Base-by-base conservation (phyloP, 2,888 invertebrate genomes). In the Folsomia candida region DNA sequence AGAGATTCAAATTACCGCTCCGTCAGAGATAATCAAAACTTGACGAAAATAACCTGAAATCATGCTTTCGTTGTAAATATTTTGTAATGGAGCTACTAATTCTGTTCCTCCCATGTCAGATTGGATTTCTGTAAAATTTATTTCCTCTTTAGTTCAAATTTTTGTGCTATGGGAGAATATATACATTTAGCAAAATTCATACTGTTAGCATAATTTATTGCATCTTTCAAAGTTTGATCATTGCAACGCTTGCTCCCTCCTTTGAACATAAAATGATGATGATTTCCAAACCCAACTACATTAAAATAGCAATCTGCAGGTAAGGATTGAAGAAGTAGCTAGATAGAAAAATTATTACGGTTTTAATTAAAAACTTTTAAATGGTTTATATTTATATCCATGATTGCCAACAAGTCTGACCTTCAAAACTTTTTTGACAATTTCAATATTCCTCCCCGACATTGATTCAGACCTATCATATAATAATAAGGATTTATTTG, bases 401-500 rank as follows among this genome's bases (percentile, higher is more conserved):
- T 29, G n/a, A n/a, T n/a, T n/a, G n/a, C n/a, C n/a, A n/a, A n/a
- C n/a, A n/a, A n/a, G n/a, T n/a, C 29, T 61, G 69, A 84, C 76
- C 71, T 82, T 81, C 71, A 83, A 81, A 14, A 84, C 83, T 63
- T 81, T 80, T 60, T 77, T 77, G 2, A 79, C 80, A 62, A 78
- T 51, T 4, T 71, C 66, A 67, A 81, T 80, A 29, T 75, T 72
- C 37, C 77, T 68, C 26, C 81, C 82, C 59, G 79, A 77, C 84
- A 85, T 84, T 9, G 84, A 84, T 70, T 84, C 83, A 22, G 84
- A 84, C 54, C 82, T 76, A 47, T 47, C 47, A 47, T 11, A 11
- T 18, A 47, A 18, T n/a, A n/a, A n/a, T n/a, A n/a, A n/a, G n/a
- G n/a, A n/a, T n/a, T n/a, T n/a, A n/a, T n/a, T n/a, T n/a, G n/a